Evolutionary conservation across 2,888 invertebrate species (phyloP).

Genomic region (Cheilosia scutellata): DNA sequence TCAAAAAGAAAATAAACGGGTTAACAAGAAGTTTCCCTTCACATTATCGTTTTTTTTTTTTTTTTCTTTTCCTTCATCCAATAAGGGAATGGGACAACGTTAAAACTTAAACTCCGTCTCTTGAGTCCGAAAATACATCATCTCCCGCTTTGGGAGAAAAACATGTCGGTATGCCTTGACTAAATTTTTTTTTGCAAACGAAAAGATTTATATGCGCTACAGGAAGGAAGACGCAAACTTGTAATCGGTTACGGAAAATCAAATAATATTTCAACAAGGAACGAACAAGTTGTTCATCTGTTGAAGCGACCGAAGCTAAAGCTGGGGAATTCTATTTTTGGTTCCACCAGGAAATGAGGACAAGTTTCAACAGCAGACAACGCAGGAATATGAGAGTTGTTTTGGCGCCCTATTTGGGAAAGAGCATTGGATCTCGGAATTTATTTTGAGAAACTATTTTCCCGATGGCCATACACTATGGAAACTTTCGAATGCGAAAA

Average conservation of each 20-base stretch:
- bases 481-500: slow-evolving; percentile 49
- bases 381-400: not conserved
- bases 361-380: slow-evolving; percentile 12
- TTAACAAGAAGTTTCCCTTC: slow-evolving; percentile 60
- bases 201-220: slow-evolving; percentile 47
- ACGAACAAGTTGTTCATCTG: slow-evolving; percentile 72
- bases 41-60: slow-evolving; percentile 29
- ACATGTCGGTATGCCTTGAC: slow-evolving; percentile 9
- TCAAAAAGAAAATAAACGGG: slow-evolving; percentile 63
- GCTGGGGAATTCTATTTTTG: slow-evolving; percentile 2
- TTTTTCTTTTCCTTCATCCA: not conserved
- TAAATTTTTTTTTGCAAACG: slow-evolving; percentile 47
- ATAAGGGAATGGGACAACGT: not conserved
- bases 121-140: slow-evolving; percentile 34
- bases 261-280: slow-evolving; percentile 69
- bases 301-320: slow-evolving; percentile 37
- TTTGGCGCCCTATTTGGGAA: not conserved
- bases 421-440: slow-evolving; percentile 43
- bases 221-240: slow-evolving; percentile 47
- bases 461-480: slow-evolving; percentile 37
- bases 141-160: slow-evolving; percentile 1
- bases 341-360: not conserved
- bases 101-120: slow-evolving; percentile 23
- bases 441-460: slow-evolving; percentile 67
- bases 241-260: slow-evolving; percentile 73